Percentiles rank a stretch among this genome's conserved stretches.
phyloP scores from a whole-genome alignment of 2,797 vertebrate genomes.

The Siniperca undulata region DNA sequence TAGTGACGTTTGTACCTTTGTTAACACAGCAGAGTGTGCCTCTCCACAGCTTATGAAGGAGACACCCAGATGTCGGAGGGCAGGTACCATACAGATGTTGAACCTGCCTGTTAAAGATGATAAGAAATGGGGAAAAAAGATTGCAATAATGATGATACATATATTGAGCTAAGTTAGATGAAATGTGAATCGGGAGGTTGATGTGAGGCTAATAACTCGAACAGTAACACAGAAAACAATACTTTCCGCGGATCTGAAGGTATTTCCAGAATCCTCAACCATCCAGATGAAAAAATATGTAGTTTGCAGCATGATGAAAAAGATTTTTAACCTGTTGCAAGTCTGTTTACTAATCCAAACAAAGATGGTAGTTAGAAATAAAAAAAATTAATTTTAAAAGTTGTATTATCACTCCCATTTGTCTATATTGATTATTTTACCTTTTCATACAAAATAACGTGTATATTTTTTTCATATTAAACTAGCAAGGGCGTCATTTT shows the following conservation, averaged over 20 bases:
- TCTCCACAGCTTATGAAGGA: constrained; percentile 85
- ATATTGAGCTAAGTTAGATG: not conserved
- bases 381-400: too few species aligned
- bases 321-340: not conserved
- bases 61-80: constrained; percentile 79
- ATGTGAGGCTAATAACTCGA: not conserved
- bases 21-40: constrained; percentile 85
- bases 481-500: not conserved
- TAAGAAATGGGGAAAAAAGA: not conserved
- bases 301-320: not conserved
- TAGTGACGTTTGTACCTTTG: constrained; percentile 72
- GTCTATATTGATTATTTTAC: not conserved
- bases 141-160: not conserved
- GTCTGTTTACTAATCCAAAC: not conserved
- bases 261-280: not conserved
- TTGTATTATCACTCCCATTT: not conserved
- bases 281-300: not conserved
- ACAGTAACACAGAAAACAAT: not conserved
- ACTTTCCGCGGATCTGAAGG: not conserved
- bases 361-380: not conserved
- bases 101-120: constrained; percentile 79
- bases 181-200: not conserved
- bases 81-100: constrained; percentile 78
- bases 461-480: not conserved
- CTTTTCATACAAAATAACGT: not conserved